Evolutionary conservation across 1,140 invertebrate genomes (phyloP).

Genomic region (Carcinoscorpius rotundicauda): DNA sequence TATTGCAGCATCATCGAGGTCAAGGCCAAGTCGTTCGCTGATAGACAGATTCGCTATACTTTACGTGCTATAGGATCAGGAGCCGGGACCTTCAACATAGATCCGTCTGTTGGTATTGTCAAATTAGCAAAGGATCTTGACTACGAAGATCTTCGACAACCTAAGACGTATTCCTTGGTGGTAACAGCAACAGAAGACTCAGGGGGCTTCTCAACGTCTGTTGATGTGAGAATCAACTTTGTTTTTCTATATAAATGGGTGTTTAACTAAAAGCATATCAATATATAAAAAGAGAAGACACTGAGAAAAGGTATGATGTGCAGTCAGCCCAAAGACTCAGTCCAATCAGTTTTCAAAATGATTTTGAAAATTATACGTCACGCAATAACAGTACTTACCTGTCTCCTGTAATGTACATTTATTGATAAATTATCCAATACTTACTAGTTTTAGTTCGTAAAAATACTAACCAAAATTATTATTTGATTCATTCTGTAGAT

Average conservation of each 20-base stretch:
- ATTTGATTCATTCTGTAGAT: too few species aligned
- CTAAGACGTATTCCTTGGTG: constrained; percentile 78
- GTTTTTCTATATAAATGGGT: not conserved
- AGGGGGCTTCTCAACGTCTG: constrained; percentile 85
- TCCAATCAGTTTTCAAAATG: too few species aligned
- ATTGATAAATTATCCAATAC: too few species aligned
- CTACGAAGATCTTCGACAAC: constrained; percentile 84
- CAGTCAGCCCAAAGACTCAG: too few species aligned
- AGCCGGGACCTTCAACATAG: constrained; percentile 89
- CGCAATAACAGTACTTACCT: too few species aligned
- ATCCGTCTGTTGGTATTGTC: constrained; percentile 81
- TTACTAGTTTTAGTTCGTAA: too few species aligned
- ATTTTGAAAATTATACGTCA: too few species aligned
- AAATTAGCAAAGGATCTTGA: constrained; percentile 88
- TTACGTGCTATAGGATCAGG: constrained; percentile 85
- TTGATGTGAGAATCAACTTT: constrained; percentile 51
- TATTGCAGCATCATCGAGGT: constrained; percentile 75
- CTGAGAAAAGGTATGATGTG: too few species aligned
- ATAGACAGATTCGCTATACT: constrained; percentile 86
- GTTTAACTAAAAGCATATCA: too few species aligned
- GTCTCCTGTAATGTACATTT: too few species aligned
- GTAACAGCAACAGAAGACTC: constrained; percentile 92
- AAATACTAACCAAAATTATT: too few species aligned
- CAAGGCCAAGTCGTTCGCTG: constrained; percentile 90
- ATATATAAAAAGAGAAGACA: too few species aligned